These are phyloP conservation scores for Frankliniella intonsa DNA, from an alignment of 2,888 invertebrate genomes.

Conservation along the genomic window DNA sequence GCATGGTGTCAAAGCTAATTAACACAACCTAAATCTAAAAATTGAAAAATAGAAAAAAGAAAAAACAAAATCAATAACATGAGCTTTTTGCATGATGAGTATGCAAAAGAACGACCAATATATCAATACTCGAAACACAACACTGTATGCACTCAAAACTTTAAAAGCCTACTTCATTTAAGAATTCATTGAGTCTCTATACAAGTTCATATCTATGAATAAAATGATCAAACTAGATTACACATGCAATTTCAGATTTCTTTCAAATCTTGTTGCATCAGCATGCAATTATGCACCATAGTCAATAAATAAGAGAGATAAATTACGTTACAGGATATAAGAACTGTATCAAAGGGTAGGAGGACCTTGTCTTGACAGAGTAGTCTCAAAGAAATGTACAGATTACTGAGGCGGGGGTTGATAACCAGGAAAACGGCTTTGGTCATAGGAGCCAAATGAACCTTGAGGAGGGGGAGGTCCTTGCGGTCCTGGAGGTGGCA, in stretches of 20 bases:
- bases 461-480: slow-evolving; percentile 10
- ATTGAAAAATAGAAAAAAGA: background rate
- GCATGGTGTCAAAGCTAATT: background rate
- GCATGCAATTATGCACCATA: background rate
- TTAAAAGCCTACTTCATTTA: no score
- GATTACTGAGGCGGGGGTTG: background rate
- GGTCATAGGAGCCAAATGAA: background rate
- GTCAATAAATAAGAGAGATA: slow-evolving; percentile 25
- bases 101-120: no score
- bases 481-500: background rate
- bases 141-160: no score
- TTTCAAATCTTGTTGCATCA: no score
- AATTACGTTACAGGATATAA: slow-evolving; percentile 6
- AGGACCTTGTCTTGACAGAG: no score
- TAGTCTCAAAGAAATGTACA: no score
- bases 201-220: no score
- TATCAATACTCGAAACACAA: no score
- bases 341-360: no score
- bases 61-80: background rate
- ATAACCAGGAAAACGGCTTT: slow-evolving; percentile 8
- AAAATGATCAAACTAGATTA: background rate
- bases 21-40: background rate
- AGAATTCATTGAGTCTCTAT: no score
- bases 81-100: background rate
- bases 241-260: background rate